phyloP scores from a whole-genome alignment of 2,888 invertebrate genomes.

The Aquatica leii region DNA sequence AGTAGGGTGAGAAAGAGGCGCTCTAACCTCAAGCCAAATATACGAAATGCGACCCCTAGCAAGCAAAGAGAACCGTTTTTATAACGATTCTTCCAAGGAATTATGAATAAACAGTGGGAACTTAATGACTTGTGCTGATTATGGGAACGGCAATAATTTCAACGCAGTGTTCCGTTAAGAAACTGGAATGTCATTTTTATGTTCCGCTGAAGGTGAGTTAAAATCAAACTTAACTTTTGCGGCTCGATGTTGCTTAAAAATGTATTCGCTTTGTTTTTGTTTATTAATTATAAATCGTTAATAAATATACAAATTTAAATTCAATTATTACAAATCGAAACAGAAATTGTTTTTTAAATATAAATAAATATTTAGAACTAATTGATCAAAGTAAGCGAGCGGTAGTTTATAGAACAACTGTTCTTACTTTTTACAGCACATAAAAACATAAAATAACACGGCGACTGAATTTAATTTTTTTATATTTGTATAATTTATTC shows the following conservation, averaged over 20 bases:
- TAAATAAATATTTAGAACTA: too few relatives aligned
- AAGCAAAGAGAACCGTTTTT: conserved; percentile 45
- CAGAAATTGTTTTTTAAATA: too few relatives aligned
- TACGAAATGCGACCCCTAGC: conserved; percentile 34
- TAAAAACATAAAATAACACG: too few relatives aligned
- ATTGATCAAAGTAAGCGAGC: too few relatives aligned
- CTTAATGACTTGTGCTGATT: conserved; percentile 61
- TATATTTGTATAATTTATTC: too few relatives aligned
- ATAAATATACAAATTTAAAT: too few relatives aligned
- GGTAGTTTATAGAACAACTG: too few relatives aligned
- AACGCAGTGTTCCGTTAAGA: conserved; percentile 57
- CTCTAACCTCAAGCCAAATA: conserved; percentile 34
- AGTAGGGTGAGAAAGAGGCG: conserved; percentile 40
- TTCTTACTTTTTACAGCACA: too few relatives aligned
- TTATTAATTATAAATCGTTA: too few relatives aligned
- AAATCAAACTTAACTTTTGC: conserved; percentile 31
- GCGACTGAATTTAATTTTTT: too few relatives aligned
- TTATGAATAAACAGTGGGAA: conserved; percentile 61
- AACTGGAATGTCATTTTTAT: conserved; percentile 56
- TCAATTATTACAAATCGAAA: too few relatives aligned
- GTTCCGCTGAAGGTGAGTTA: conserved; percentile 47
- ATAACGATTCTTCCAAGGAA: conserved; percentile 52
- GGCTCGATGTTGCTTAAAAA: conserved; percentile 14
- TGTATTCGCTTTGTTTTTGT: too few relatives aligned
- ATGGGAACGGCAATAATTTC: conserved; percentile 59